These are phyloP conservation scores for Eciton burchellii DNA, from an alignment of 1,140 invertebrate genomes.

Conservation along the genomic window DNA sequence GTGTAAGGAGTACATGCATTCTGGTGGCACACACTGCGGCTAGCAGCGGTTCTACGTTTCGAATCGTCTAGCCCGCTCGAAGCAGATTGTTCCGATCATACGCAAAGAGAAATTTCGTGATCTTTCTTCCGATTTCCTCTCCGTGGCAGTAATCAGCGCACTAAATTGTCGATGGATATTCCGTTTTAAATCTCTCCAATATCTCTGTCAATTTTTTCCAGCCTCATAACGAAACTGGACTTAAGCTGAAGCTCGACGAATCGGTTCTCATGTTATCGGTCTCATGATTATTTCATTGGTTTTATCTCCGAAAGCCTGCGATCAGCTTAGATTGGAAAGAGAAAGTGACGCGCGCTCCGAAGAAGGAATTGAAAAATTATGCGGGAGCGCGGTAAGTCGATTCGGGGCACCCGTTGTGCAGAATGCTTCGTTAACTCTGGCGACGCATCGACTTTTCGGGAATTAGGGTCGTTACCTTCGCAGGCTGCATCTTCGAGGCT, in stretches of 20 bases:
- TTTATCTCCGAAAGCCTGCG: constrained; percentile 10
- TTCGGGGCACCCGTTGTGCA: constrained; percentile 67
- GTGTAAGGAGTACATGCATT: constrained; percentile 55
- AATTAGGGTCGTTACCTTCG: constrained; percentile 74
- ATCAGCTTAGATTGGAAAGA: constrained; percentile 31
- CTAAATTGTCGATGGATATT: neutral
- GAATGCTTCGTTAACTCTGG: constrained; percentile 67
- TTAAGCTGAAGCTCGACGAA: neutral
- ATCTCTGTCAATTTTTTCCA: neutral
- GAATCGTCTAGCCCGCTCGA: constrained; percentile 21
- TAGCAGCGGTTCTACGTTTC: constrained; percentile 35
- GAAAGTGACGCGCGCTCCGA: constrained; percentile 1
- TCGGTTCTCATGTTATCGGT: neutral
- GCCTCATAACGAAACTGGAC: constrained; percentile 9
- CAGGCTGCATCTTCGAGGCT: constrained; percentile 67
- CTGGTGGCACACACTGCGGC: constrained; percentile 23
- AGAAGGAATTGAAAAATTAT: constrained; percentile 55
- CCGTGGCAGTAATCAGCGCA: neutral
- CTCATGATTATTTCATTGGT: constrained; percentile 36
- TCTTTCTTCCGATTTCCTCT: constrained; percentile 5
- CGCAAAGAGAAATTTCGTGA: neutral
- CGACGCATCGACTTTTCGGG: constrained; percentile 70
- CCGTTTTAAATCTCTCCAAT: neutral
- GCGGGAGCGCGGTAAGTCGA: constrained; percentile 53
- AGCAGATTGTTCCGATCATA: constrained; percentile 28